Evolutionary conservation across 2,797 vertebrate genomes (phyloP), one percentile per base, ranked within the genome.

Genomic region (Telmatherina bonti): DNA sequence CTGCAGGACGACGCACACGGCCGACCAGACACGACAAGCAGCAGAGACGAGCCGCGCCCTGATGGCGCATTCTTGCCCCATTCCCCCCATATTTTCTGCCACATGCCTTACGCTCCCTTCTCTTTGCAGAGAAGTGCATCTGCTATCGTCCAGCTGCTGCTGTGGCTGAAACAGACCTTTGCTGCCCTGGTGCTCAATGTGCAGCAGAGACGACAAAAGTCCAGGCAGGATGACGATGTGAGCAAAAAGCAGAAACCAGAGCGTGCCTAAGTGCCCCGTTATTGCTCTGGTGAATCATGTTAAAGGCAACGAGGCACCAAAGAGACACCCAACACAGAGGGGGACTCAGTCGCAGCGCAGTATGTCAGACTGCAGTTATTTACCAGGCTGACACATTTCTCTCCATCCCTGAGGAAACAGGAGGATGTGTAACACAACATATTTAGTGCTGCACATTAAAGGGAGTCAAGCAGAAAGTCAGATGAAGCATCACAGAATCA

Each of bases 61-160:
- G 54, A 56, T 43, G 30, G 30, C 45, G 38, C 62, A 1, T 62
- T 70, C 55, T 70, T 75, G 65, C 62, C 75, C 71, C 69, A 15
- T 72, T 82, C 79, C 71, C 41, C 70, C 49, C 72, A 49, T 18
- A 64, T 84, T 78, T 62, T 79, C 78, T 76, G 81, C 80, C 80
- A 81, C 85, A 69, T 55, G 81, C 80, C 86, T 83, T 63, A 38
- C 56, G 47, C 78, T 74, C 5, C 61, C 79, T 58, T 82, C 76
- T 75, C 81, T 73, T 85, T 65, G 65, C 24, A 0, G 51, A 80
- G 74, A 83, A 74, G 71, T 72, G 83, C 85, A 88, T 87, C 89
- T 91, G 88, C 81, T 84, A 24, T 16, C 41, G 74, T 88, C 86
- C 85, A 82, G 86, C 83, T 90, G 85, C 87, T 75, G 77, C 81